Conservation (phyloP, 2,888 invertebrate genomes). For the Caenorhabditis afra region DNA sequence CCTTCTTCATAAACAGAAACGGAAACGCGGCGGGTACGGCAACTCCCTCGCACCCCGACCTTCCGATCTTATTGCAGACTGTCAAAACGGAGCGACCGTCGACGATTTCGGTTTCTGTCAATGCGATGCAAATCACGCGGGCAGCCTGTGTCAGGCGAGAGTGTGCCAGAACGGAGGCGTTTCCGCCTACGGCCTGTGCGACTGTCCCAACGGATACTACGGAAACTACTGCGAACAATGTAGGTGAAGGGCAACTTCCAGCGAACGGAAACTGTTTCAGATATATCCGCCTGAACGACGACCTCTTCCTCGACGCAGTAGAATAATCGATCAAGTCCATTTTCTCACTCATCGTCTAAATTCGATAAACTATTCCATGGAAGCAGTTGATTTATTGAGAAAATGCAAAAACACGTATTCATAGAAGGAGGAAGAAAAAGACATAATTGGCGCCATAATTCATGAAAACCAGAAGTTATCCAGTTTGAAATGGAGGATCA, state of each 20-base stretch:
- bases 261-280: slow-evolving; percentile 21
- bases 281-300: slow-evolving; percentile 2
- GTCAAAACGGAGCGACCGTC: slow-evolving; percentile 40
- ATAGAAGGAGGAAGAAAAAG: not conserved
- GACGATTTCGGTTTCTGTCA: slow-evolving; percentile 53
- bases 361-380: not conserved
- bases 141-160: slow-evolving; percentile 47
- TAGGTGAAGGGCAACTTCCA: slow-evolving; percentile 8
- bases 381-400: not conserved
- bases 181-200: slow-evolving; percentile 60
- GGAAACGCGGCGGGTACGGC: slow-evolving; percentile 9
- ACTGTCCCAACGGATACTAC: slow-evolving; percentile 65
- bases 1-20: slow-evolving; percentile 59
- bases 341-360: too few relatives aligned
- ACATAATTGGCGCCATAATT: not conserved
- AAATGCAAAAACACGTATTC: slow-evolving; percentile 50
- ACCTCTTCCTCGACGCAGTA: too few relatives aligned
- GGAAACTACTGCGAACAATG: slow-evolving; percentile 64
- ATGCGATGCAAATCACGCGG: slow-evolving; percentile 45
- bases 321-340: too few relatives aligned
- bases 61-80: slow-evolving; percentile 24
- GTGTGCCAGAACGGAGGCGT: slow-evolving; percentile 63
- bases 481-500: slow-evolving; percentile 1
- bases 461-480: not conserved
- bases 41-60: too few relatives aligned